These are phyloP conservation scores for Eunapius fragilis DNA, from an alignment of 37 sponge, comb jelly and placozoan genomes.

Conservation along the genomic window DNA sequence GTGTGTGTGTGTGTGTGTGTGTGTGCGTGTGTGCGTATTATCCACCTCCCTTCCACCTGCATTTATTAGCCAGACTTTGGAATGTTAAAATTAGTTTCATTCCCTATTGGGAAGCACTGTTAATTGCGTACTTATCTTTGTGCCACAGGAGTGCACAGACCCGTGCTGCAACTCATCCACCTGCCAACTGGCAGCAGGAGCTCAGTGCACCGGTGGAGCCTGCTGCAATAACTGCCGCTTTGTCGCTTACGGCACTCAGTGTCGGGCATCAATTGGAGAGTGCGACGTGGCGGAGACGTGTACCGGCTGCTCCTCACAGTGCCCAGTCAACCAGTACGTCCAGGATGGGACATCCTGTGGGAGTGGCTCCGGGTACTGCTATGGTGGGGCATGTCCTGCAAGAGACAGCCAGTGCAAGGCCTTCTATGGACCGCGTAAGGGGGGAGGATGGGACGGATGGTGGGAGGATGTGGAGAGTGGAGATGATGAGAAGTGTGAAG, in stretches of 20 bases:
- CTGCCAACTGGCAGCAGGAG: constrained; percentile 49
- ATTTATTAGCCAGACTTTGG: no score
- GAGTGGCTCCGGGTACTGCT: constrained; percentile 54
- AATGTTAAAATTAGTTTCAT: no score
- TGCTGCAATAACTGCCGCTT: constrained; percentile 71
- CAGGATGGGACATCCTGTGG: constrained; percentile 52
- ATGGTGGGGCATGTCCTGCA: constrained; percentile 43
- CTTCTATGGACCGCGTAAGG: constrained; percentile 30
- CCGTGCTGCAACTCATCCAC: constrained; percentile 83
- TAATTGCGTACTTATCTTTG: background rate
- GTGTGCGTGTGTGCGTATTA: no score
- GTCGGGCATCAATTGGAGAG: constrained; percentile 39
- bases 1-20: no score
- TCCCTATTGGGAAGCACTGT: no score
- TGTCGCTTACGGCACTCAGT: constrained; percentile 26
- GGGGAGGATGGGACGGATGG: no score
- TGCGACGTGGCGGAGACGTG: constrained; percentile 72
- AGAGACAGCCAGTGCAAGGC: constrained; percentile 37
- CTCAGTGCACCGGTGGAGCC: constrained; percentile 42
- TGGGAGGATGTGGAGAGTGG: no score
- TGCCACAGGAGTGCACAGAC: constrained; percentile 63
- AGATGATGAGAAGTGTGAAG: no score
- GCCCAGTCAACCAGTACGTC: constrained; percentile 45
- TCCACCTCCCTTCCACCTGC: no score
- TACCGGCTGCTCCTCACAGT: constrained; percentile 56